phyloP scores from a whole-genome alignment of 2,797 vertebrate genomes.

The Scleropages formosus region DNA sequence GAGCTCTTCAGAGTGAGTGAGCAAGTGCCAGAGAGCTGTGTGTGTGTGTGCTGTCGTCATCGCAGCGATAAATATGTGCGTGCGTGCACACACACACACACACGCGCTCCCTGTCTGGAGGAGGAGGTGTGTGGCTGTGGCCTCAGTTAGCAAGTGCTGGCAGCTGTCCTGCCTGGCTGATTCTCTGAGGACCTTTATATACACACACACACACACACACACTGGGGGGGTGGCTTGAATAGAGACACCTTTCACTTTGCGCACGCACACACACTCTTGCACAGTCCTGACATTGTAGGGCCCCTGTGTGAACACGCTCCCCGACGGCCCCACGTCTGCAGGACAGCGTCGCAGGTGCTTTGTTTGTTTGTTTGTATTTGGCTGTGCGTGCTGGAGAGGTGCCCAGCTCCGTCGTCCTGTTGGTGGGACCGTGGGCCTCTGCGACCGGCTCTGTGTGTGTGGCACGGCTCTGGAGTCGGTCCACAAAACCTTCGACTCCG shows the following conservation, averaged over 20 bases:
- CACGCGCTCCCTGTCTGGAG: neutral
- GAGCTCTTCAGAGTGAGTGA: neutral
- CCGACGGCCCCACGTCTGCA: neutral
- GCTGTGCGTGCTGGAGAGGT: neutral
- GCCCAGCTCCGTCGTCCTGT: no score
- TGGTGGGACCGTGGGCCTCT: no score
- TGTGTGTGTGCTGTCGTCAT: neutral
- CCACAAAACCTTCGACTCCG: no score
- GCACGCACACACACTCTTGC: neutral
- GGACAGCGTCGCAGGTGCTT: constrained; percentile 10
- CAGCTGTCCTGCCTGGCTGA: neutral
- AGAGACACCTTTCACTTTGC: constrained; percentile 5
- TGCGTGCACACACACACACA: neutral
- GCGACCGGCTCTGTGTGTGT: no score
- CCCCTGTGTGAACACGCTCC: neutral
- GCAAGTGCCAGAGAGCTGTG: neutral
- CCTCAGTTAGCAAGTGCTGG: constrained; percentile 19
- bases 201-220: neutral
- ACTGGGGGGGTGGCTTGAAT: neutral
- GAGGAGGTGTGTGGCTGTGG: neutral
- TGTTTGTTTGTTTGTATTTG: neutral
- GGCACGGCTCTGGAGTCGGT: no score
- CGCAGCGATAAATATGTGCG: neutral
- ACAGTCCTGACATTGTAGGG: neutral
- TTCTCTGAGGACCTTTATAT: neutral